phyloP scores from a whole-genome alignment of 1,140 invertebrate species.

The Aphelinus certus region DNA sequence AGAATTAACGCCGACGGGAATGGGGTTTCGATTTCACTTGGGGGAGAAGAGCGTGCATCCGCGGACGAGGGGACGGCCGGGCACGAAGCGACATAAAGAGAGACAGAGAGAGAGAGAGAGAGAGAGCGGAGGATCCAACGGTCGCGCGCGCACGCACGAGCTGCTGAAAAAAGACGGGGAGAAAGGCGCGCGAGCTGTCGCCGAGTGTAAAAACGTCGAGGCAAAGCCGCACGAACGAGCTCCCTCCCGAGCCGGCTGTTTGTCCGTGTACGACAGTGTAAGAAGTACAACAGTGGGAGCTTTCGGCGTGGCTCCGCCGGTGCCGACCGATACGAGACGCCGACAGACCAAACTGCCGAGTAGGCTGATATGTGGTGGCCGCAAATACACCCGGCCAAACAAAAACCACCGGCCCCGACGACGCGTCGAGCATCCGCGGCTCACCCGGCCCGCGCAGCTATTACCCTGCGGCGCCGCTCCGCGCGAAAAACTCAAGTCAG shows the following conservation, averaged over 20 bases:
- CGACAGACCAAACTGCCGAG: too few species aligned
- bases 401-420: too few species aligned
- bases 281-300: too few species aligned
- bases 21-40: slow-evolving; percentile 60
- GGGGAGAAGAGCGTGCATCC: slow-evolving; percentile 28
- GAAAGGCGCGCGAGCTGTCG: not conserved
- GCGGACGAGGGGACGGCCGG: not conserved
- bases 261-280: not conserved
- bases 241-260: slow-evolving; percentile 23
- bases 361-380: too few species aligned
- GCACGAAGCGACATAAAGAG: not conserved
- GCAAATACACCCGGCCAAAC: too few species aligned
- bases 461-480: too few species aligned
- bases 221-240: slow-evolving; percentile 51
- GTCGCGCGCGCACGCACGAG: not conserved
- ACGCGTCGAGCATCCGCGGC: too few species aligned
- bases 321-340: too few species aligned
- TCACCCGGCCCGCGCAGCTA: too few species aligned
- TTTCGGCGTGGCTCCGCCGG: too few species aligned
- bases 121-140: not conserved
- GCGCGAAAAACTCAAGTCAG: not conserved
- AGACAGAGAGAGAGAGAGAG: slow-evolving; percentile 39
- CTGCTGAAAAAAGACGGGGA: not conserved
- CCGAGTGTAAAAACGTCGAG: slow-evolving; percentile 58
- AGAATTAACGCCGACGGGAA: slow-evolving; percentile 58